phyloP scores from a whole-genome alignment of 2,113 vertebrate genomes.

The Chroicocephalus ridibundus region DNA sequence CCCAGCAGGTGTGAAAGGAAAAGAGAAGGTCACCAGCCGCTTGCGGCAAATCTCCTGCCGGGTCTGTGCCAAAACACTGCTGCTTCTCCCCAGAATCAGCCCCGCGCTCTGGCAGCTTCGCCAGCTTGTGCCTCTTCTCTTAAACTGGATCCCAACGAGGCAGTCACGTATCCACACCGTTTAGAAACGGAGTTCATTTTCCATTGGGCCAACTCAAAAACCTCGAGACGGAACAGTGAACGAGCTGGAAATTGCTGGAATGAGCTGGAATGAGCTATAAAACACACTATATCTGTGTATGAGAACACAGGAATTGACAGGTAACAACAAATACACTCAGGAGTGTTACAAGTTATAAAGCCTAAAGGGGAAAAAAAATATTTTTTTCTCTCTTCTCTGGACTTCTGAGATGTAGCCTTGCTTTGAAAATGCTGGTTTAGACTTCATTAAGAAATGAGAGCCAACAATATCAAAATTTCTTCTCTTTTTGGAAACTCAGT shows the following conservation, averaged over 20 bases:
- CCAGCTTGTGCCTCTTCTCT: neutral
- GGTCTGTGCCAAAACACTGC: neutral
- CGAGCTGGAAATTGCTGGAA: neutral
- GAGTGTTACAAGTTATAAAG: neutral
- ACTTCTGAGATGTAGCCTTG: neutral
- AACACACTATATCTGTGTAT: neutral
- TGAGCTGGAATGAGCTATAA: neutral
- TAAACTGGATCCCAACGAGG: neutral
- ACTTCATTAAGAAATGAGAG: neutral
- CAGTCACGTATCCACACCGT: fast-evolving
- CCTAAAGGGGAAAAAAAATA: neutral
- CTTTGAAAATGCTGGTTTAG: neutral
- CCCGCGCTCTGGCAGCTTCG: neutral
- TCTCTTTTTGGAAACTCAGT: neutral
- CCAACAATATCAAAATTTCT: neutral
- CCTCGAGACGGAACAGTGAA: neutral
- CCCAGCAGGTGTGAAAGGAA: neutral
- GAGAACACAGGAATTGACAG: neutral
- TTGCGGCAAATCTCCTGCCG: neutral
- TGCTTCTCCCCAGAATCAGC: neutral
- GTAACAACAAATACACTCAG: neutral
- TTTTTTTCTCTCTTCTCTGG: neutral
- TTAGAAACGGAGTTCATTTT: neutral
- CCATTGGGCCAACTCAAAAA: neutral
- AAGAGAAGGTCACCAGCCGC: neutral